Evolutionary conservation across 2,797 vertebrate genomes (phyloP), one percentile per base, ranked within the genome.

Genomic region (Centroberyx gerrardi): DNA sequence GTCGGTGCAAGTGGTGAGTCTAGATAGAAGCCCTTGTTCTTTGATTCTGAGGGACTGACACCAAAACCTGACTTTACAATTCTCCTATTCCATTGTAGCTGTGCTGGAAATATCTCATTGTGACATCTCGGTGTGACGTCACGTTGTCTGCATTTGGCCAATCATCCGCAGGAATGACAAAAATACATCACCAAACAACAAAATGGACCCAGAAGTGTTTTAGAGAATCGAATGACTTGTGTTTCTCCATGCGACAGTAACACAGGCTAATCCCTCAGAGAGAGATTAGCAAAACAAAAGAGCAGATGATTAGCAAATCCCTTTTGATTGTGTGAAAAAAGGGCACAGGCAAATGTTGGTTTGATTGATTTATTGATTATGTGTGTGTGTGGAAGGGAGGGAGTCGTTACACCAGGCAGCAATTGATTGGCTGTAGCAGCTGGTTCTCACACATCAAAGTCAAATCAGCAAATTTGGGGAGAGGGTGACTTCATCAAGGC

Each of bases 361-460:
- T 63, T 68, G 68, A 76, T 61, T 74, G 72, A 72, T 64, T 70
- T 33, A 31, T 27, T 48, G 58, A 44, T 60, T 49, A 8, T 46
- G 29, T 61, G 22, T 62, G 58, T 53, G 48, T 51, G 18, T 69
- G 22, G 22, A 7, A 3, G 33, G 33, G 33, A 33, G 33, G 33
- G 4, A 22, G 22, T 22, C 22, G 22, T 22, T 22, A 22, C 22
- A 22, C 22, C 22, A 22, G 22, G 22, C 22, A 22, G 22, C 22
- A 22, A 22, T 22, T 22, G 68, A 88, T 67, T 78, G 81, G 73
- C 67, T 73, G 66, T n/a, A 74, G n/a, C 71, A 78, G 83, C 61
- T 70, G 65, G 36, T 46, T 85, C 62, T 59, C 48, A 62, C 59
- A 73, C 75, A 76, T 88, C 69, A 79, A 85, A 81, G 69, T 73